Conservation (phyloP, 2,113 vertebrate genomes). For the Sprattus sprattus region DNA sequence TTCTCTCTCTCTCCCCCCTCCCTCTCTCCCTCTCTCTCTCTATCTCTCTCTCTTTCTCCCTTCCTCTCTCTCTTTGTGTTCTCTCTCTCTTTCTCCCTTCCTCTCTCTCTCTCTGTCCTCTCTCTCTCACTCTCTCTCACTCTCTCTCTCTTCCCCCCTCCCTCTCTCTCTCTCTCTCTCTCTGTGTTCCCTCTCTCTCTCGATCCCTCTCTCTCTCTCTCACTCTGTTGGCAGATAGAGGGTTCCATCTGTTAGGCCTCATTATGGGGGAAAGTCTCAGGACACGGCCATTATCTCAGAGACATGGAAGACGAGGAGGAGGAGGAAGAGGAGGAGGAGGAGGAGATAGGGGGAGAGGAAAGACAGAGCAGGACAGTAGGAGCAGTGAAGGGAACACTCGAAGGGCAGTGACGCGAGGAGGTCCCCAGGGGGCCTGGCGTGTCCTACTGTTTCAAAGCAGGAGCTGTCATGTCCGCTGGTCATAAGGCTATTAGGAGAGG, state of each 20-base stretch:
- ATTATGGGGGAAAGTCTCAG: not conserved
- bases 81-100: not conserved
- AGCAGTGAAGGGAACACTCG: not conserved
- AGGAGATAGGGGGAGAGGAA: not conserved
- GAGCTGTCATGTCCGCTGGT: not conserved
- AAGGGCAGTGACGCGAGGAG: not conserved
- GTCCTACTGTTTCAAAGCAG: not conserved
- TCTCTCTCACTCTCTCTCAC: not conserved
- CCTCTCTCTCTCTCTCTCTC: not conserved
- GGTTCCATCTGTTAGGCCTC: slow-evolving; percentile 7
- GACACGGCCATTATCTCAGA: slow-evolving; percentile 12
- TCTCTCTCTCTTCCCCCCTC: not conserved
- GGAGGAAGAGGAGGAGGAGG: not conserved
- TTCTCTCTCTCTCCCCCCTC: not conserved
- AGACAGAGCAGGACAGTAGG: slow-evolving; percentile 3
- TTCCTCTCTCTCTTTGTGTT: not conserved
- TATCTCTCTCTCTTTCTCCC: not conserved
- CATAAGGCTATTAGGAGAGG: not conserved
- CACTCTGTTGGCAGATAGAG: not conserved
- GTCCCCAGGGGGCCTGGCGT: slow-evolving; percentile 3
- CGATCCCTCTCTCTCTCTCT: not conserved
- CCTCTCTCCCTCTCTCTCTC: not conserved
- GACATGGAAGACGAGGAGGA: not conserved
- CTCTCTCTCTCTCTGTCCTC: not conserved
- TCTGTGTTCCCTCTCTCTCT: not conserved